These are phyloP conservation scores for Oscheius sp. DNA, from an alignment of 2,888 invertebrate species.

Conservation along the genomic window DNA sequence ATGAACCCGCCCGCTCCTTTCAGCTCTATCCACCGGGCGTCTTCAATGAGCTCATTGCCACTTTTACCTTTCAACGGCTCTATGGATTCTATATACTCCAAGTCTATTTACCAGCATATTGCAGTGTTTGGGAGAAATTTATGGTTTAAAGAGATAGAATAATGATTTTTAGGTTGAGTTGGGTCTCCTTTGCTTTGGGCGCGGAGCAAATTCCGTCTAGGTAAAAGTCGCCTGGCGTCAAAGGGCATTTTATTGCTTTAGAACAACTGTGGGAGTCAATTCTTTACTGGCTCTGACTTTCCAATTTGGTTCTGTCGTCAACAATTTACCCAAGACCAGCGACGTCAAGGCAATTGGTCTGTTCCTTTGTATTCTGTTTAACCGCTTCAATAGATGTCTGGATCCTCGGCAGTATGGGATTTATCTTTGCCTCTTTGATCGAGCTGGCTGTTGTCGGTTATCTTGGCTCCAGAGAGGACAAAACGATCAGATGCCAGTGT, in stretches of 20 bases:
- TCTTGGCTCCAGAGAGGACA: constrained; percentile 57
- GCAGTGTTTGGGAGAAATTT: too few relatives aligned
- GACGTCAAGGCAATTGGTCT: constrained; percentile 65
- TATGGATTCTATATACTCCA: constrained; percentile 73
- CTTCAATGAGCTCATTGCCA: constrained; percentile 73
- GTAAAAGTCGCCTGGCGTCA: too few relatives aligned
- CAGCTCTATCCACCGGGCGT: constrained; percentile 73
- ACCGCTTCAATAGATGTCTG: constrained; percentile 71
- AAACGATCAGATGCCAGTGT: constrained; percentile 65
- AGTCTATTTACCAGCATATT: too few relatives aligned
- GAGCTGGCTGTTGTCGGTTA: constrained; percentile 72
- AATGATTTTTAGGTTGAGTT: too few relatives aligned
- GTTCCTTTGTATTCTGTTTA: background rate
- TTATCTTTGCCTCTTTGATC: constrained; percentile 72
- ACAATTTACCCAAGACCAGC: constrained; percentile 72
- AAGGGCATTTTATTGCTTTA: too few relatives aligned
- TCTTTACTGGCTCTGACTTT: constrained; percentile 68
- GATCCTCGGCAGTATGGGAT: constrained; percentile 72
- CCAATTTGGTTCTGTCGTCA: constrained; percentile 72
- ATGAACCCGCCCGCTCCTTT: too few relatives aligned
- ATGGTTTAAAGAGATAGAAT: too few relatives aligned
- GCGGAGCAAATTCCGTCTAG: constrained; percentile 71
- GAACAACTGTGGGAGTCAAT: constrained; percentile 73
- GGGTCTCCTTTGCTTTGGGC: constrained; percentile 72
- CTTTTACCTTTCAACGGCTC: constrained; percentile 72